Evolutionary conservation across 2,888 invertebrate genomes (phyloP), one percentile per base, ranked within the genome.

Genomic region (Hyles lineata): DNA sequence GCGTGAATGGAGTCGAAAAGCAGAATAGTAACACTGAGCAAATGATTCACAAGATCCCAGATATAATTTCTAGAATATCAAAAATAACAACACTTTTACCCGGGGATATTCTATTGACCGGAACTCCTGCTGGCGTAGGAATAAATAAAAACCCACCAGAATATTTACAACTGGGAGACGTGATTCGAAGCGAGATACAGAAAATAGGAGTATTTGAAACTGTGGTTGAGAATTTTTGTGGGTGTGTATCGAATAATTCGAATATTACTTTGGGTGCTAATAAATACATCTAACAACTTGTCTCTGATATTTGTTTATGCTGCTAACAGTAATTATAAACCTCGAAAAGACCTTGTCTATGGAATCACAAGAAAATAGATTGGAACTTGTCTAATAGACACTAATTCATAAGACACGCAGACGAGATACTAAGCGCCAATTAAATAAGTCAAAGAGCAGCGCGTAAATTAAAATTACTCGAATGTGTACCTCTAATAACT

Each of bases 31-130:
- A 96, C 78, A 98, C 98, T 0, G 94, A 95, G 19, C 96, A 98
- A 83, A 94, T 98, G 82, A 96, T 98, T 63, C 97, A 97, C 84
- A 96, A 96, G 82, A 96, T 97, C 58, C 96, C 96, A 76, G 96
- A 96, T 77, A 91, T 98, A 17, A 96, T 98, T 59, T 95, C 96
- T 4, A 96, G 96, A 80, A 87, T 98, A 25, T 84, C 86, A 1
- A 85, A 97, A 77, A 95, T 96, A 72, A 95, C 97, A 76, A 97
- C 97, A 0, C 90, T 98, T 52, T 93, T 96, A 69, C 98, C 98
- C 7, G 98, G 98, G 61, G 98, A 98, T 86, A 94, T 98, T 0
- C 97, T 98, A 78, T 87, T 98, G 75, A 98, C 98, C 7, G 98
- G 98, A 19, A 98, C 98, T 0, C 98, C 98, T 0, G 91, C 95